Evolutionary conservation across 2,113 vertebrate genomes (phyloP).

Genomic region (Orthonyx spaldingii): DNA sequence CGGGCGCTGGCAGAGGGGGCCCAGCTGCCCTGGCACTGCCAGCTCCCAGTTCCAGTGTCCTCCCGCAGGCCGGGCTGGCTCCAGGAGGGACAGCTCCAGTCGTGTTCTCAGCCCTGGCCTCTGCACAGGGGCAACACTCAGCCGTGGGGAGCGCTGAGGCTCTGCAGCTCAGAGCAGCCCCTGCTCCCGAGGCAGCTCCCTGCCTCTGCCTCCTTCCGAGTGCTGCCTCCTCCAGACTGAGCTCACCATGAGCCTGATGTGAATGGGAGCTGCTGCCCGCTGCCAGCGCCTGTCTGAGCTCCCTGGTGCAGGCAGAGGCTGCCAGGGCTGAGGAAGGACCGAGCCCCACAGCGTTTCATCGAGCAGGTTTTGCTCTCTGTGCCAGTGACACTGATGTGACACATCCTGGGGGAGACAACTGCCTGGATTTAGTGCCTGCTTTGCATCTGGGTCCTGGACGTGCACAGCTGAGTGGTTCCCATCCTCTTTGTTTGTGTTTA

Average conservation of each 20-base stretch:
- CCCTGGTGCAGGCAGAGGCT: not conserved
- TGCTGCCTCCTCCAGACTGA: not conserved
- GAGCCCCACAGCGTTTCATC: fast-evolving
- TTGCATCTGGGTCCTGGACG: not conserved
- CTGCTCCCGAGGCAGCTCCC: not conserved
- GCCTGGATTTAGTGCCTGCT: not conserved
- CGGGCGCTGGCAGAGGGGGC: not conserved
- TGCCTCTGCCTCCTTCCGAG: not conserved
- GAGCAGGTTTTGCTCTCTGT: not conserved
- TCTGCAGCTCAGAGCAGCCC: not conserved
- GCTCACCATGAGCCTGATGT: not conserved
- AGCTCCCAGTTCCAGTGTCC: not conserved
- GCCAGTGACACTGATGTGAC: not conserved
- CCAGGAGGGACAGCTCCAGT: not conserved
- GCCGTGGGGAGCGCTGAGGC: fast-evolving
- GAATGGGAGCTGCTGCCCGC: not conserved
- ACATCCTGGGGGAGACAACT: not conserved
- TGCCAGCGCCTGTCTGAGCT: not conserved
- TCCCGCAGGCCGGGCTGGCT: not conserved
- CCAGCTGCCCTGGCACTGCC: not conserved
- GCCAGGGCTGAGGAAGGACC: not conserved
- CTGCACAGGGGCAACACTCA: fast-evolving
- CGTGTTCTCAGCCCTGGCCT: fast-evolving
- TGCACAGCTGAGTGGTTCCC: not conserved
- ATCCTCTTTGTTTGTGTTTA: not conserved